Base-by-base conservation (phyloP, 1,140 invertebrate genomes). In the Adelges cooleyi region DNA sequence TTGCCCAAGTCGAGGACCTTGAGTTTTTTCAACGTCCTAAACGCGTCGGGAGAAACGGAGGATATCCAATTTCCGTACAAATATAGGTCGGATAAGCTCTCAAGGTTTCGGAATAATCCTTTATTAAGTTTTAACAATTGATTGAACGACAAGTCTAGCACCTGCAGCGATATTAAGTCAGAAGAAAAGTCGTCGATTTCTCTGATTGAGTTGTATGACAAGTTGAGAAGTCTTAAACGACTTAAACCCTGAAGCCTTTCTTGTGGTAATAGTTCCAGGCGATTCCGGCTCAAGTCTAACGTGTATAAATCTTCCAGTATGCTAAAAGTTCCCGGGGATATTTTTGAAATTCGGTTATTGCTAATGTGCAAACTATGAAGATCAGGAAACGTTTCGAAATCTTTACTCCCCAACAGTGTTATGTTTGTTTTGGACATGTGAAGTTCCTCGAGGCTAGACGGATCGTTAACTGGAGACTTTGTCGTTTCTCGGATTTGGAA, bases 271-370 rank as follows among this genome's bases (percentile, higher is more conserved):
- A 88, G 80, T 74, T 92, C 90, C 68, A 94, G 73, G 71, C 87
- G 85, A 73, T 95, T 94, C 65, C 83, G 77, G 52, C 89, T 88
- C 17, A 95, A 76, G 74, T 94, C 89, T 6, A 95, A 78, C 0
- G 83, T 83, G n/a, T 86, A 76, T 42, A 95, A 77, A 72, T 84
- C 83, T 13, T 82, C 80, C 17, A 95, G 75, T 66, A 82, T 83
- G 40, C 82, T 80, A 72, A 95, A 94, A 33, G 90, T 87, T 2
- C 89, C 86, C 0, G 90, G 89, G 0, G 90, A 92, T 53, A 94
- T 80, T 67, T 86, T 80, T 4, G 82, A 82, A 25, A 95, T 88
- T 67, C 82, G 79, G 73, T 93, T 94, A 67, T 83, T 77, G 2
- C 80, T 77, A 38, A 95, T 73, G 68, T 83, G 85, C 17, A 94